Evolutionary conservation across 2,888 invertebrate genomes (phyloP).

Genomic region (Serripes groenlandicus): DNA sequence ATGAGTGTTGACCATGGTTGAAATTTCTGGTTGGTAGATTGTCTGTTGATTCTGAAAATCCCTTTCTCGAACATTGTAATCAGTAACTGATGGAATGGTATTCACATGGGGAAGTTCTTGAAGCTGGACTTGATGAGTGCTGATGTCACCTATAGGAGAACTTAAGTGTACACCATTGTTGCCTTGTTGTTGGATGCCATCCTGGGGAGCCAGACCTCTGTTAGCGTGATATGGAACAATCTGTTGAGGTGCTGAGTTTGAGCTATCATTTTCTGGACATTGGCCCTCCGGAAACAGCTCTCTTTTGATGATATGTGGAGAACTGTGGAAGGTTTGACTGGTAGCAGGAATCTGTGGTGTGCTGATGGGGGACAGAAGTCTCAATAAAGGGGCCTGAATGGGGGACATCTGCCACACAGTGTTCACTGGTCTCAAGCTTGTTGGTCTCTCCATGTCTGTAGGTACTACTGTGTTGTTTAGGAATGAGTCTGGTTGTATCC

Average conservation of each 20-base stretch:
- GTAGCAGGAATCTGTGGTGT: background rate
- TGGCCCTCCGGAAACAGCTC: slow-evolving; percentile 42
- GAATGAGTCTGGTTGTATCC: background rate
- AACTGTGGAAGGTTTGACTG: background rate
- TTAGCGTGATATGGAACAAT: background rate
- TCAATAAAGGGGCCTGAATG: background rate
- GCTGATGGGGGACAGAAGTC: slow-evolving; percentile 3
- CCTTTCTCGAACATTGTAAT: too few species aligned
- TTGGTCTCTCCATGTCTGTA: background rate
- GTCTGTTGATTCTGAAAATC: background rate
- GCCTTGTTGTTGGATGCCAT: background rate
- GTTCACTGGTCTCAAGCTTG: background rate
- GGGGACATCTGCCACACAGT: background rate
- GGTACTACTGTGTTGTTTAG: background rate
- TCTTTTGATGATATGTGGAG: slow-evolving; percentile 24
- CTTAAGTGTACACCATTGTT: background rate
- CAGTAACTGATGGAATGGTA: too few species aligned
- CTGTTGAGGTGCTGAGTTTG: background rate
- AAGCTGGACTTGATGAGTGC: too few species aligned
- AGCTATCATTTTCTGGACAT: background rate
- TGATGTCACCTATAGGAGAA: background rate
- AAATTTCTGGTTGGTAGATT: slow-evolving; percentile 25
- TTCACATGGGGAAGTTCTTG: too few species aligned
- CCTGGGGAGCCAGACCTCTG: too few species aligned
- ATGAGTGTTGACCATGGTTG: background rate